Base-by-base conservation (phyloP, 2,113 vertebrate genomes). In the Zapornia atra region DNA sequence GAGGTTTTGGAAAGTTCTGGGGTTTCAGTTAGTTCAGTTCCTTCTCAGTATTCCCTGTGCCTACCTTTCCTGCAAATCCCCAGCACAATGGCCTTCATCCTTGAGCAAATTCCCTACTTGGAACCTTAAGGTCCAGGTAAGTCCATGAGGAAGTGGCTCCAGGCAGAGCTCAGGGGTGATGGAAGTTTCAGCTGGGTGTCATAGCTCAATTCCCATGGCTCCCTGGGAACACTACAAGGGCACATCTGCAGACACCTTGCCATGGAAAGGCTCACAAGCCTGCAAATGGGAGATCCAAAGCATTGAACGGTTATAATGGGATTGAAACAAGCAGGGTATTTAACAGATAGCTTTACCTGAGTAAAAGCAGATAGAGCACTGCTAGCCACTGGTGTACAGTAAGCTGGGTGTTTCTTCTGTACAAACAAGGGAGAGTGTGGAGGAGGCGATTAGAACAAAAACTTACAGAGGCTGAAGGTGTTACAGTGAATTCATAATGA, bases 201-300 rank as follows among this genome's bases (percentile, higher is more conserved):
- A 40, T 40, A 57, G 68, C 60, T 77, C 73, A 65, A 21, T 53
- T 70, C 51, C 64, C 48, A 44, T 28, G 6, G 2, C 24, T 75
- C 85, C 28, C 68, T 87, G 53, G 70, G 31, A 63, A 61, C 3
- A 3, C 44, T 61, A 7, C 4, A 3, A 26, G 22, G 6, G 11
- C 96, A 97, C 97, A 98, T 98, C 98, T 98, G 97, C 82, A 72
- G 84, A 91, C 69, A 92, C 72, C 96, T 90, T 82, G 95, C 93
- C 92, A 91, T 97, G 96, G 92, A 91, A 97, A 92, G 93, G 75
- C 82, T 97, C 29, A 2, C 50, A 78, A 69, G 65, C n/a, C 59
- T 90, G 70, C 76, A 92, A 53, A 82, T 6, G 29, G 33, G 36
- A 92, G 44, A n/a, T 9, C 1, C 25, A 80, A 63, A 86, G 34